Conservation (phyloP, 2,888 invertebrate genomes). For the Aphodius sticticus region DNA sequence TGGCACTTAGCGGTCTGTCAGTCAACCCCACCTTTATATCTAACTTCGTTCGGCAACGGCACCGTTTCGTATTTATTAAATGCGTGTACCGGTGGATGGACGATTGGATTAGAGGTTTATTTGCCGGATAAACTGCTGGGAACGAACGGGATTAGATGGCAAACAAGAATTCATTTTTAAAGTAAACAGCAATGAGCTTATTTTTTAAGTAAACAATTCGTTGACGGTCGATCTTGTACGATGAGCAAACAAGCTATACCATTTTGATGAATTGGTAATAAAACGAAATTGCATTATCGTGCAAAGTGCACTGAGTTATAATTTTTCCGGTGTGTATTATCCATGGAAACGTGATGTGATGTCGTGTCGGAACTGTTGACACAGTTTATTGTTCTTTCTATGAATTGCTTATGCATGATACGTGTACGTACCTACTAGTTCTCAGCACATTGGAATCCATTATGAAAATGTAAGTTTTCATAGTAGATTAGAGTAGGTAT, state of each 20-base stretch:
- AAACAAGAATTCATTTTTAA: slow-evolving; percentile 11
- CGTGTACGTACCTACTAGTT: not conserved
- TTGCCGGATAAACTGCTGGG: not conserved
- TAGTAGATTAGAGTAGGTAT: not conserved
- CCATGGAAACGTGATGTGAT: not conserved
- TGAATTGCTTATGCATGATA: not conserved
- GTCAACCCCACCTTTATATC: not conserved
- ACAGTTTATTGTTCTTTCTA: slow-evolving; percentile 4
- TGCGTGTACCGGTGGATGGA: too few species aligned
- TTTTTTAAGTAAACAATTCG: not conserved
- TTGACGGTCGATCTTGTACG: not conserved
- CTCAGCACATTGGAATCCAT: not conserved
- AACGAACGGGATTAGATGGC: not conserved
- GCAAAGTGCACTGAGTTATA: not conserved
- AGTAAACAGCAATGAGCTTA: slow-evolving; percentile 4
- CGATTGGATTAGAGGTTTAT: not conserved
- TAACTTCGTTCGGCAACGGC: not conserved
- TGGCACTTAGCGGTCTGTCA: slow-evolving; percentile 30
- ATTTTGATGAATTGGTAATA: not conserved
- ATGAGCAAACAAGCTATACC: not conserved
- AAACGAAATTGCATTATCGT: not conserved
- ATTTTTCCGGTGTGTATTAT: too few species aligned
- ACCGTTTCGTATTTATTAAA: not conserved
- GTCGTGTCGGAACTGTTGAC: not conserved
- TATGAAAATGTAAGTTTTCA: not conserved